Evolutionary conservation across 2,797 vertebrate species (phyloP), one percentile per base, ranked within the genome.

Genomic region (Karalla daura): DNA sequence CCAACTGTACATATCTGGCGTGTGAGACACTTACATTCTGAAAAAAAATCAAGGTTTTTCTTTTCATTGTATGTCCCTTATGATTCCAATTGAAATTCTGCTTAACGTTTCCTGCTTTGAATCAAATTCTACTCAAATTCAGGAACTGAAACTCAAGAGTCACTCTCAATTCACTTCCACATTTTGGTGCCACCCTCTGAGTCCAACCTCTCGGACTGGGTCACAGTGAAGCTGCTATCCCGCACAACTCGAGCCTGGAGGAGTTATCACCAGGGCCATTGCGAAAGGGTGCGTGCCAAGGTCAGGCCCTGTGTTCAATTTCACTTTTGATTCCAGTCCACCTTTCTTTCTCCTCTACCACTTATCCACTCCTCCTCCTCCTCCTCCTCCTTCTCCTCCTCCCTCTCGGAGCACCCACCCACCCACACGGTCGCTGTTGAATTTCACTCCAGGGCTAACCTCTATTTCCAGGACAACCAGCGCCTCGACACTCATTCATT

Each of bases 281-380:
- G 41, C 70, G 61, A 76, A 75, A 55, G 18, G 20, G 63, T 80
- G 78, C 67, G 70, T 17, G 56, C 72, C 85, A 91, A 93, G 93
- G 92, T 93, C 92, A 89, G 78, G 78, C 62, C 85, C 89, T 66
- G 76, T 86, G 86, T 91, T 87, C 89, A 92, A 91, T 91, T 90
- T 89, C 84, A 84, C 87, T 87, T 89, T 79, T 86, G 86, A 90
- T 89, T 90, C 72, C 49, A 74, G 82, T 71, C 80, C 85, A 86
- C 85, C 79, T 86, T 84, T 74, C 84, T 75, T 78, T 78, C 73
- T 63, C 70, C 84, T 83, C 77, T 64, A 58, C 53, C 76, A 80
- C 81, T 89, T 88, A 85, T 81, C 81, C 76, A 70, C 68, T 78
- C 64, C 82, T 56, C 61, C 74, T 54, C 59, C 74, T n/a, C n/a